Conservation (phyloP, 53 echinoderm and acorn worm genomes). For the Arbacia lixula region DNA sequence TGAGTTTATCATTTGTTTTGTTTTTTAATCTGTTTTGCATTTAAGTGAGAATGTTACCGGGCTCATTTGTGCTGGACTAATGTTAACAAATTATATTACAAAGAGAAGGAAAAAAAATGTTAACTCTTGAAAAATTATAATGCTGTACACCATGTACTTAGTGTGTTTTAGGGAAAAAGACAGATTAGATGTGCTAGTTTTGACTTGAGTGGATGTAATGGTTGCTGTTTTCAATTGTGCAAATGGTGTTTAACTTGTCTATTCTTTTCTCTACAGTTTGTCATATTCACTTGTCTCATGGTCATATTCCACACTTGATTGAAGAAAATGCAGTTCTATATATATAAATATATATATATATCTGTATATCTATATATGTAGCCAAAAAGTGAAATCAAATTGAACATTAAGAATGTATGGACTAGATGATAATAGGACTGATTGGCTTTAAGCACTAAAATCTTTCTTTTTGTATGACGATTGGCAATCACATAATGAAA, state of each 20-base stretch:
- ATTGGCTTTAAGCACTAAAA: too few relatives aligned
- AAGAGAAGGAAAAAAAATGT: neutral
- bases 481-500: too few relatives aligned
- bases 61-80: neutral
- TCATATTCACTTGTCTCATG: too few relatives aligned
- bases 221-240: slow-evolving; percentile 50
- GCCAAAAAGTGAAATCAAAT: too few relatives aligned
- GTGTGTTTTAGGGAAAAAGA: slow-evolving; percentile 36
- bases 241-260: slow-evolving; percentile 44
- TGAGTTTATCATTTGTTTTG: too few relatives aligned
- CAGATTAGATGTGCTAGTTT: slow-evolving; percentile 40
- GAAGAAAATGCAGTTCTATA: too few relatives aligned
- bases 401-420: too few relatives aligned
- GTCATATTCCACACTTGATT: too few relatives aligned
- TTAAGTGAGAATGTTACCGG: slow-evolving; percentile 1
- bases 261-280: slow-evolving; percentile 17
- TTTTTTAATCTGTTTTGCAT: neutral
- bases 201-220: slow-evolving; percentile 33
- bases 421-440: too few relatives aligned
- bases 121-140: neutral
- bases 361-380: too few relatives aligned
- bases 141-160: slow-evolving; percentile 44
- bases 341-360: too few relatives aligned
- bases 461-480: too few relatives aligned
- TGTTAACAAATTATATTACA: neutral